These are phyloP conservation scores for Thaumatotibia leucotreta DNA, from an alignment of 1,140 invertebrate genomes.

Conservation along the genomic window DNA sequence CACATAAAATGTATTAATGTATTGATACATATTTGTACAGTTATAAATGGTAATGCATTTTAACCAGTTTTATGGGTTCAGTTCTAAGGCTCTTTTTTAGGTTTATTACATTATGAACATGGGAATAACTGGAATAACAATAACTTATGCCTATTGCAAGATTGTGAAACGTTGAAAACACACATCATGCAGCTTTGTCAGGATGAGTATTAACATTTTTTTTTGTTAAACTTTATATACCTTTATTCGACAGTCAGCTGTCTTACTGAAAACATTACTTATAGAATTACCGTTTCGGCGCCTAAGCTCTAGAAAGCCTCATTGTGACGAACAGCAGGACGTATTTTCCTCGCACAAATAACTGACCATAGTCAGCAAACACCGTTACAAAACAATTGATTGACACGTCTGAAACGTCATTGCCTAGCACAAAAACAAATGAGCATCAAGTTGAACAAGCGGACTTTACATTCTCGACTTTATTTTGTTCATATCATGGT, in stretches of 20 bases:
- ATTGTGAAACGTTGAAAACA: no score
- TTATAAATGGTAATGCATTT: no score
- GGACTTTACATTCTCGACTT: not conserved
- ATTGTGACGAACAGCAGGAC: constrained; percentile 18
- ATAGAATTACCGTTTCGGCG: not conserved
- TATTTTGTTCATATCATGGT: not conserved
- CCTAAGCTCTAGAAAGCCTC: constrained; percentile 15
- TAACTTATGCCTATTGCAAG: no score
- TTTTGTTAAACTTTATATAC: not conserved
- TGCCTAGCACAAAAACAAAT: not conserved
- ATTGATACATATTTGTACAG: no score
- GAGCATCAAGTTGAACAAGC: not conserved
- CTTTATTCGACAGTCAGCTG: not conserved
- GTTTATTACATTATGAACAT: no score
- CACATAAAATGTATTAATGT: no score
- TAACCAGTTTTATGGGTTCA: no score
- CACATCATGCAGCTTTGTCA: no score
- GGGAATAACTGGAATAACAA: no score
- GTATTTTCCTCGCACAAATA: constrained; percentile 1
- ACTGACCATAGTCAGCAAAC: constrained; percentile 16
- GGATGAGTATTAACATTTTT: no score
- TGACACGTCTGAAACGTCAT: constrained; percentile 8
- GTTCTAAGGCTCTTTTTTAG: no score
- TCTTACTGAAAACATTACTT: not conserved
- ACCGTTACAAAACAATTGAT: constrained; percentile 31